phyloP scores from a whole-genome alignment of 1,140 invertebrate genomes.

The Cardiocondyla obscurior region DNA sequence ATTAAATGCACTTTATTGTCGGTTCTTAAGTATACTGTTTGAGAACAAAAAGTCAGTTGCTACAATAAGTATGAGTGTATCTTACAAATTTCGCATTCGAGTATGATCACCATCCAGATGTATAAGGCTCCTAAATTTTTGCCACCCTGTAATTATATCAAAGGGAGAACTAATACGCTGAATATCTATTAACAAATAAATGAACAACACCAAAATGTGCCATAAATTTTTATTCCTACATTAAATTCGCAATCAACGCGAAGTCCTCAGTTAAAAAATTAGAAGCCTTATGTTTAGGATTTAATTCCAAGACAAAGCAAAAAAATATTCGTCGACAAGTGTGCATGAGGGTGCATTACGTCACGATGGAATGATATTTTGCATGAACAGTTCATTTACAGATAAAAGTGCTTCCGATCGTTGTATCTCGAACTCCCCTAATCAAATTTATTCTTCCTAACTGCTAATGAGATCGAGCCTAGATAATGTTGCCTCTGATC shows the following conservation, averaged over 20 bases:
- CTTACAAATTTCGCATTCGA: slow-evolving; percentile 64
- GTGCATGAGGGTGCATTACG: slow-evolving; percentile 55
- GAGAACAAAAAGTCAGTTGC: slow-evolving; percentile 66
- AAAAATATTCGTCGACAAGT: slow-evolving; percentile 30
- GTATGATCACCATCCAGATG: not conserved
- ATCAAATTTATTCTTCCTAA: not conserved
- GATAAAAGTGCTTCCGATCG: not conserved
- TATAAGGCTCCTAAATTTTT: too few species aligned
- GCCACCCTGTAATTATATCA: too few species aligned
- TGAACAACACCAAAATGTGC: too few species aligned
- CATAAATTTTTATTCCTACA: too few species aligned
- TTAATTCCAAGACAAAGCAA: slow-evolving; percentile 61
- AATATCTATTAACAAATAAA: too few species aligned
- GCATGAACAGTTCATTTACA: not conserved
- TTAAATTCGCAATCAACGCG: too few species aligned
- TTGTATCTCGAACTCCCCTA: not conserved
- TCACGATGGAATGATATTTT: slow-evolving; percentile 45
- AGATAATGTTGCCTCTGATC: slow-evolving; percentile 11
- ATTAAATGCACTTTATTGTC: slow-evolving; percentile 79
- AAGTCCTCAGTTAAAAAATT: too few species aligned
- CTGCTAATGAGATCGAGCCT: slow-evolving; percentile 31
- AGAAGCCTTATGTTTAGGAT: too few species aligned
- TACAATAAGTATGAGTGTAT: slow-evolving; percentile 54
- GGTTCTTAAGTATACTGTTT: slow-evolving; percentile 70
- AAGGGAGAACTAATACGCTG: too few species aligned